phyloP scores from a whole-genome alignment of 2,888 invertebrate species.

The Cerastoderma edule region DNA sequence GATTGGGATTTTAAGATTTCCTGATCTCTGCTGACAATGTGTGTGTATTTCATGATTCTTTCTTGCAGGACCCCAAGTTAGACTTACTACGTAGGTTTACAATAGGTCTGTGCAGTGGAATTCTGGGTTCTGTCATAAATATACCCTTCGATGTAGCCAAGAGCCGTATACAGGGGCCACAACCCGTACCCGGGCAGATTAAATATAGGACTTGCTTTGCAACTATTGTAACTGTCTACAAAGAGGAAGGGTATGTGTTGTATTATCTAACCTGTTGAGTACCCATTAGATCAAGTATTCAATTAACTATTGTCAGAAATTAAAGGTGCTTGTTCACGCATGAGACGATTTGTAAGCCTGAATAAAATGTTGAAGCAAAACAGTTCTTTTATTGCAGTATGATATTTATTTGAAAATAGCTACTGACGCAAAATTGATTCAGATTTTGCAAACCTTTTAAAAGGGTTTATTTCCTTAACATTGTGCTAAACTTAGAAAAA shows the following conservation, averaged over 20 bases:
- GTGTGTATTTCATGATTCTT: background rate
- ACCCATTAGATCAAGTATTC: too few species aligned
- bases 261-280: too few species aligned
- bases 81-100: conserved; percentile 85
- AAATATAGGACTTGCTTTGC: conserved; percentile 92
- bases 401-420: background rate
- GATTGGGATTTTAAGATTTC: too few species aligned
- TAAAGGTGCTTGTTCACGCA: too few species aligned
- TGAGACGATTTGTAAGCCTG: too few species aligned
- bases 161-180: conserved; percentile 96
- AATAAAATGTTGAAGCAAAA: background rate
- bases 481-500: too few species aligned
- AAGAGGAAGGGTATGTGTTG: conserved; percentile 93
- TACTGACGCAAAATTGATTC: background rate
- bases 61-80: conserved; percentile 74
- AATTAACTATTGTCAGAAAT: too few species aligned
- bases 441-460: too few species aligned
- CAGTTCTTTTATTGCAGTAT: background rate
- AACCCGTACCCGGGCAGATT: conserved; percentile 89
- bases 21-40: background rate
- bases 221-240: conserved; percentile 90
- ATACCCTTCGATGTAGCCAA: conserved; percentile 99
- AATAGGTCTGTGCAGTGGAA: conserved; percentile 94
- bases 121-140: conserved; percentile 93
- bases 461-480: too few species aligned